phyloP scores from a whole-genome alignment of 2,888 invertebrate genomes.

The Dicycla oo region DNA sequence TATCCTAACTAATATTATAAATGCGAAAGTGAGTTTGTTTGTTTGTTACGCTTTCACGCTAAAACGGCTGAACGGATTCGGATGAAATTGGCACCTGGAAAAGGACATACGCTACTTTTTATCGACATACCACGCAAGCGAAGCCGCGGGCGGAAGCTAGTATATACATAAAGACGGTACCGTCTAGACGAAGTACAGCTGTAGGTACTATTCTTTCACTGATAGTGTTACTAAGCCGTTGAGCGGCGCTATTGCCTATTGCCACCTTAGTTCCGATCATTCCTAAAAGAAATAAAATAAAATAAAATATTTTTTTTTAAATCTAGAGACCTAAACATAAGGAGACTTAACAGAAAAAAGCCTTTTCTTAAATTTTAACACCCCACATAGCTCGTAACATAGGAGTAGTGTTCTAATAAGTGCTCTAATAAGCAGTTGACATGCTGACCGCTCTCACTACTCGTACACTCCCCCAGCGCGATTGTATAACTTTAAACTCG shows the following conservation, averaged over 20 bases:
- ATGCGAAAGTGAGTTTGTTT: too few relatives aligned
- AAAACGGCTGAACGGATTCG: too few relatives aligned
- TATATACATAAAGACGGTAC: too few relatives aligned
- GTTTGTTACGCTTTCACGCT: too few relatives aligned
- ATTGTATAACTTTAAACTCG: slow-evolving; percentile 33
- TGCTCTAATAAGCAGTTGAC: slow-evolving; percentile 9
- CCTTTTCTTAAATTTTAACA: not conserved
- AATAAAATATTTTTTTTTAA: not conserved
- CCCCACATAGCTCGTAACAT: not conserved
- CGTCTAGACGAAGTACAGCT: not conserved
- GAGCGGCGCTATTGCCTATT: too few relatives aligned
- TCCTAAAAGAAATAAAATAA: too few relatives aligned
- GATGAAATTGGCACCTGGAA: too few relatives aligned
- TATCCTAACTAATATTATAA: too few relatives aligned
- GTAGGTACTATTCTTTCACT: not conserved
- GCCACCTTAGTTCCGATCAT: too few relatives aligned
- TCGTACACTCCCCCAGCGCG: not conserved
- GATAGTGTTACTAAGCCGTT: not conserved
- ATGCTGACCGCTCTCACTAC: slow-evolving; percentile 26
- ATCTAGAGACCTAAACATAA: not conserved
- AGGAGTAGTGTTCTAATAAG: not conserved
- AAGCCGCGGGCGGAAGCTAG: too few relatives aligned
- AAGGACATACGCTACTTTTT: too few relatives aligned
- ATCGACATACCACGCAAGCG: too few relatives aligned
- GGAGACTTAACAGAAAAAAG: not conserved